These are phyloP conservation scores for Polyommatus icarus DNA, from an alignment of 2,888 invertebrate species.

Conservation along the genomic window DNA sequence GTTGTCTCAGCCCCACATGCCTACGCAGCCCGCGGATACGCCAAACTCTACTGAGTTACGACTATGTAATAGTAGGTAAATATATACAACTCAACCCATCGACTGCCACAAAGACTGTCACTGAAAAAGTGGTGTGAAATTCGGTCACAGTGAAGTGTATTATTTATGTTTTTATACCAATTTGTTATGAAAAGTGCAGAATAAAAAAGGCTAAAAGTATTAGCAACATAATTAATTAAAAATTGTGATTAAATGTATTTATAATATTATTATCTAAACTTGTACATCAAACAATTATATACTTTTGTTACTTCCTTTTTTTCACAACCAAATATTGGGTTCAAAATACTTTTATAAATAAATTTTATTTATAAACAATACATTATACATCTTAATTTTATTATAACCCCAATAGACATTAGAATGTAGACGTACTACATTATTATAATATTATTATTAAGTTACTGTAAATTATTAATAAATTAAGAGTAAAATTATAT, in stretches of 20 bases:
- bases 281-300: background rate
- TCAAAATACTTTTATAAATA: background rate
- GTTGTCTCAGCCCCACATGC: background rate
- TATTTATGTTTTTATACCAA: background rate
- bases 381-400: background rate
- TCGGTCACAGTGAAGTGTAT: background rate
- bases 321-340: background rate
- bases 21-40: background rate
- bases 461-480: no score
- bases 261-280: background rate
- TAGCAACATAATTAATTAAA: background rate
- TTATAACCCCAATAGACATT: no score
- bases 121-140: background rate
- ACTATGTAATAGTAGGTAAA: background rate
- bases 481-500: no score
- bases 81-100: constrained; percentile 27
- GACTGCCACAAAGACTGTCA: background rate
- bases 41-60: background rate
- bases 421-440: no score
- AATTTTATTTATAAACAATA: background rate
- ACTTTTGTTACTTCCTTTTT: background rate
- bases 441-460: no score
- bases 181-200: background rate
- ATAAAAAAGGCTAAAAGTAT: background rate
- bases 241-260: background rate